Conservation (phyloP, 2,113 vertebrate species). For the Todiramphus saurophagus region DNA sequence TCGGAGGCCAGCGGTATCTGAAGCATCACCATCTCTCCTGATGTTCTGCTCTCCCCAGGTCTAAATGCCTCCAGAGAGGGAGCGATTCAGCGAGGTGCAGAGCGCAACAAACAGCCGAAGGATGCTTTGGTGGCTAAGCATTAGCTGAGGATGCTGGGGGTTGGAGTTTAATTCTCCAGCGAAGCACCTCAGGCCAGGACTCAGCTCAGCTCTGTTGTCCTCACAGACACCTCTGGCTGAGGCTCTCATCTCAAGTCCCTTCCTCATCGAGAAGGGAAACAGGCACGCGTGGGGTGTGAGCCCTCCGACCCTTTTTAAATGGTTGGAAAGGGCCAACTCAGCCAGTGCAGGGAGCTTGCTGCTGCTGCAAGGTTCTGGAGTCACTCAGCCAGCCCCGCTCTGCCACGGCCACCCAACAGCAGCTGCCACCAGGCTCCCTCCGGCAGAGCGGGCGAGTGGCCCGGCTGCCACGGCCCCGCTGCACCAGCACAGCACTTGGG, state of each 20-base stretch:
- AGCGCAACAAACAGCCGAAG: neutral
- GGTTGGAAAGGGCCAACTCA: neutral
- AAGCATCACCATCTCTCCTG: neutral
- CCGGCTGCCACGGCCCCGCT: accelerated
- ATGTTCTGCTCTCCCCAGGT: neutral
- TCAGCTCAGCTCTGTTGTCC: neutral
- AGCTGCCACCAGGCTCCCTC: neutral
- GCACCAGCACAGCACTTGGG: neutral
- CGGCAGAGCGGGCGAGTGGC: accelerated
- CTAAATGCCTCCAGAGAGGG: neutral
- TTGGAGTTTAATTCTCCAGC: neutral
- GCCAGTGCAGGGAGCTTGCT: neutral
- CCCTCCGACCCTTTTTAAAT: neutral
- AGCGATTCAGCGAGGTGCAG: neutral
- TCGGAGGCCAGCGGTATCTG: neutral
- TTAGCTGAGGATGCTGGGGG: neutral
- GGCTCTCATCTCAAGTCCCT: neutral
- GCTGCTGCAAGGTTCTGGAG: neutral
- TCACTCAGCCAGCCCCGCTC: neutral
- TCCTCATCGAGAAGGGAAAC: neutral
- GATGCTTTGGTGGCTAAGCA: neutral
- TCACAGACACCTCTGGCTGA: accelerated
- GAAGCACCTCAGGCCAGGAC: neutral
- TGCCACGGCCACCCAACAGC: neutral
- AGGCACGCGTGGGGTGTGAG: neutral